A percentile compares a stretch with the other conserved stretches of the same genome.
Evolutionary conservation across 2,888 invertebrate genomes (phyloP).

Genomic region (Drosophila diplacantha): DNA sequence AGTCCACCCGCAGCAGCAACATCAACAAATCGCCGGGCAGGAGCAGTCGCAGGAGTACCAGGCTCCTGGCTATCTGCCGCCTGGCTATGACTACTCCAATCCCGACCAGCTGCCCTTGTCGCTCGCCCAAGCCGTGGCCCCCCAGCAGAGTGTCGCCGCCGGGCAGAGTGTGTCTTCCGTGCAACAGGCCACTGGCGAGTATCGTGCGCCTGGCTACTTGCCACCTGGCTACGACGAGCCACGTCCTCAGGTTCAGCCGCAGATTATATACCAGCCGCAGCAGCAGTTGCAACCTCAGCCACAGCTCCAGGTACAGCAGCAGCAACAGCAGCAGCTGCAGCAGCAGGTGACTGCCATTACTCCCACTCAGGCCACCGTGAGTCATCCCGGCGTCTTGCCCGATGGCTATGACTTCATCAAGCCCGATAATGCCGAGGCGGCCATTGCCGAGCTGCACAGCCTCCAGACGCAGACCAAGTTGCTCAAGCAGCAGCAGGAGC

Average conservation of each 20-base stretch:
- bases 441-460: conserved; percentile 69
- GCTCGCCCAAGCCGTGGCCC: conserved; percentile 19
- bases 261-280: conserved; percentile 16
- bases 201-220: conserved; percentile 54
- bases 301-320: conserved; percentile 19
- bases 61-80: conserved; percentile 58
- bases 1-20: conserved; percentile 15
- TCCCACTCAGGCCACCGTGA: conserved; percentile 30
- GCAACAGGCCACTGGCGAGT: conserved; percentile 39
- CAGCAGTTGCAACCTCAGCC: conserved; percentile 2
- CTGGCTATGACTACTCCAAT: conserved; percentile 59
- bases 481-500: conserved; percentile 57
- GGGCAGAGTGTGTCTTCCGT: conserved; percentile 6
- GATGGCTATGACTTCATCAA: conserved; percentile 67
- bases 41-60: conserved; percentile 31
- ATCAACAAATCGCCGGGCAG: conserved; percentile 18
- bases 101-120: conserved; percentile 33
- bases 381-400: conserved; percentile 50
- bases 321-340: conserved; percentile 4
- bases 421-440: conserved; percentile 65
- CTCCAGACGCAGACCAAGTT: conserved; percentile 61
- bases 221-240: conserved; percentile 56
- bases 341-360: conserved; percentile 7
- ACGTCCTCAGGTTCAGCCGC: conserved; percentile 9
- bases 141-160: conserved; percentile 10